Conservation (phyloP, 1,140 invertebrate genomes). For the Phortica variegata region DNA sequence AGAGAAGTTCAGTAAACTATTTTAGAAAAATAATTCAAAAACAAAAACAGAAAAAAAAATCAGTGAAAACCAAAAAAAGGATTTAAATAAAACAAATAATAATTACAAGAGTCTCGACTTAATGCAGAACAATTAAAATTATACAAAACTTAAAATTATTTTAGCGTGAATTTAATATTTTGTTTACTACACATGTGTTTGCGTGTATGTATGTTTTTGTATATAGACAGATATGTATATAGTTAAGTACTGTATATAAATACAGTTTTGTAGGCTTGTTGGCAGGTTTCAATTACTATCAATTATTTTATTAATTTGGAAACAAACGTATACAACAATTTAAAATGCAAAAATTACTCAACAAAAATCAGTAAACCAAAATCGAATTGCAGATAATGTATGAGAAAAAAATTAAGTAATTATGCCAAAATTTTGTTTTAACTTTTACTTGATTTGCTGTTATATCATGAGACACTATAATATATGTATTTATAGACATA, state of each 20-base stretch:
- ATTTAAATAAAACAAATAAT: background rate
- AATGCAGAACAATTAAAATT: background rate
- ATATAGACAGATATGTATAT: background rate
- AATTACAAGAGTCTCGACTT: background rate
- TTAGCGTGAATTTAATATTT: background rate
- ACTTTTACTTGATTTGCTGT: no score
- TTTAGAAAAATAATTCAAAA: background rate
- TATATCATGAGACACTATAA: no score
- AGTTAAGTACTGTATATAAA: no score
- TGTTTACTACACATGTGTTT: background rate
- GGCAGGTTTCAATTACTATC: background rate
- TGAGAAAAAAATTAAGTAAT: no score
- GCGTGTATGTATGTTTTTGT: background rate
- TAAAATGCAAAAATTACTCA: no score
- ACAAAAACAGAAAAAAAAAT: background rate
- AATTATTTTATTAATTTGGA: slow-evolving; percentile 1
- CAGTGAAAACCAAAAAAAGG: background rate
- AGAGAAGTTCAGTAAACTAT: background rate
- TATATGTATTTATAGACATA: no score
- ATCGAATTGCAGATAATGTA: no score
- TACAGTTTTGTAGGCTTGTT: no score
- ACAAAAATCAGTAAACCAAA: no score
- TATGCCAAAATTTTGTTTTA: no score
- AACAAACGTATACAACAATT: no score
- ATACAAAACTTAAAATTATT: background rate